Evolutionary conservation across 2,797 vertebrate species (phyloP), one percentile per base, ranked within the genome.

Genomic region (Podarcis siculus): DNA sequence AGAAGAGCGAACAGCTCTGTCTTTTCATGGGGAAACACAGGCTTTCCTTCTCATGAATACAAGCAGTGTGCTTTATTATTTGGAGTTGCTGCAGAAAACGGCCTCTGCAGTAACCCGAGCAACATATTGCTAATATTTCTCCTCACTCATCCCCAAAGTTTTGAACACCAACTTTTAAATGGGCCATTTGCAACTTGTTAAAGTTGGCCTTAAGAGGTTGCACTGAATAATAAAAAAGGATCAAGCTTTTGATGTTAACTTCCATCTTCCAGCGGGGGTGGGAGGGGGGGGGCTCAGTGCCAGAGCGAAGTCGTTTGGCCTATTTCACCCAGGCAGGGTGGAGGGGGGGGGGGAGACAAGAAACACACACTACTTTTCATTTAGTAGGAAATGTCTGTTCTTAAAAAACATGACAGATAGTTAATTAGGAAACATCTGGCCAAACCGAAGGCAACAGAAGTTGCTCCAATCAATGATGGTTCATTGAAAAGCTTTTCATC

Each of bases 371-470:
- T 86, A 39, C 85, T 94, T 91, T 81, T 92, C 91, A 90, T 90
- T 94, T 93, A 92, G 69, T 64, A 93, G 92, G 92, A 95, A 95
- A 95, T 93, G 85, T 85, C 89, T 93, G 87, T 84, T 72, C 82
- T 92, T 8, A 10, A 89, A 6, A 71, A 64, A 79, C 86, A 91
- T 93, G 92, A 93, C 91, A 92, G 91, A 94, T 94, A 95, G 95
- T 87, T 93, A 95, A 95, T 95, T 94, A 92, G 89, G 93, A 91
- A 96, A 94, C 95, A 93, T 92, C 93, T 96, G 93, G 95, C 91
- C 87, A 92, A 94, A 94, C 67, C 3, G 0, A 92, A 93, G 88
- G 94, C 87, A 92, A 93, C 89, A 94, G 93, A 95, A 96, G 92
- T 92, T 89, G 92, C 93, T 94, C 92, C 94, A 93, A 42, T 92